Percentiles rank a stretch among this genome's conserved stretches.
These are phyloP conservation scores for Andrena flavipes DNA, from an alignment of 2,888 invertebrate genomes.

Conservation along the genomic window DNA sequence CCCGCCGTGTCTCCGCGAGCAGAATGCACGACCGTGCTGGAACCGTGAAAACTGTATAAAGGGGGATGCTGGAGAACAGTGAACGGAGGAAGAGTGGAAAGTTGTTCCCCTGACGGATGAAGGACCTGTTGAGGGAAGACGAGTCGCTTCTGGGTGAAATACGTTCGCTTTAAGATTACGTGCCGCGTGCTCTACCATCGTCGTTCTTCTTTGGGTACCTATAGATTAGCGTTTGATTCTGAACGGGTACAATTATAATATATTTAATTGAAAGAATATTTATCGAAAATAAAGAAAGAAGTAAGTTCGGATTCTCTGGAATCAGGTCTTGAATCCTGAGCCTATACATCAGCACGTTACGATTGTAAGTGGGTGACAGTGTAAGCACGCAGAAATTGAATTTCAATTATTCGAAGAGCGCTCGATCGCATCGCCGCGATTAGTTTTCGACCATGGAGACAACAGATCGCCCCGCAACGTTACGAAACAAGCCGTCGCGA, in stretches of 20 bases:
- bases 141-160: slow-evolving; percentile 41
- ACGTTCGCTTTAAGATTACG: slow-evolving; percentile 29
- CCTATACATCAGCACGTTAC: neutral
- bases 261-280: too few relatives aligned
- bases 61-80: slow-evolving; percentile 34
- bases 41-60: slow-evolving; percentile 63
- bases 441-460: slow-evolving; percentile 35
- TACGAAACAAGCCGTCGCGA: slow-evolving; percentile 36
- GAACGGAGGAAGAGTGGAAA: slow-evolving; percentile 31
- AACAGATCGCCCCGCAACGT: neutral
- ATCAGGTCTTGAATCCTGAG: too few relatives aligned
- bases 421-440: slow-evolving; percentile 13
- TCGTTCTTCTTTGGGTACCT: neutral
- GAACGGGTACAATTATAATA: too few relatives aligned
- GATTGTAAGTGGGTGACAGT: neutral
- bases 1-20: slow-evolving; percentile 21
- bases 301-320: too few relatives aligned
- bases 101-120: slow-evolving; percentile 55
- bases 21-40: slow-evolving; percentile 39
- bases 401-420: slow-evolving; percentile 40
- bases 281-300: too few relatives aligned
- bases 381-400: slow-evolving; percentile 23
- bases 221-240: neutral
- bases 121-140: slow-evolving; percentile 58
- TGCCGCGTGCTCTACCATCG: neutral